Conservation (phyloP, 2,888 invertebrate species). For the Epinotia demarniana region DNA sequence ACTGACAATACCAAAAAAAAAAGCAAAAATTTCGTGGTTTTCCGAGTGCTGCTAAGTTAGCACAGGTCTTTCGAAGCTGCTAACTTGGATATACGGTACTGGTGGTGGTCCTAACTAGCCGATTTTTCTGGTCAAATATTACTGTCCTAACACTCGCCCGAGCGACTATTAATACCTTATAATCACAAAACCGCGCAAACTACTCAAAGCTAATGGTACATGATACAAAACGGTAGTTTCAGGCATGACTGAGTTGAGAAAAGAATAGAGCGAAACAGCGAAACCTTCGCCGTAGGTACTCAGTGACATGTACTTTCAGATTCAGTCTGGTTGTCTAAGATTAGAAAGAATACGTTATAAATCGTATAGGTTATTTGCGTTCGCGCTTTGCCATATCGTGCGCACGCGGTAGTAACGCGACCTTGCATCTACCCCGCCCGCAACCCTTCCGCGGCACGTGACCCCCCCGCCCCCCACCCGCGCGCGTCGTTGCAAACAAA, state of each 20-base stretch:
- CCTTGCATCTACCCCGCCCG: slow-evolving; percentile 48
- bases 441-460: slow-evolving; percentile 35
- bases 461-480: slow-evolving; percentile 18
- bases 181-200: background rate
- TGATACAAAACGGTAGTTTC: background rate
- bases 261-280: background rate
- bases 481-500: slow-evolving; percentile 27
- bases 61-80: too few species aligned
- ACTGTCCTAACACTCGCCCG: background rate
- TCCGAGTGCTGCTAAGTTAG: too few species aligned
- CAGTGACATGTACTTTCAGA: background rate
- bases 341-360: slow-evolving; percentile 5
- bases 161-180: slow-evolving; percentile 8
- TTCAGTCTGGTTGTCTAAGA: background rate
- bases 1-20: too few species aligned
- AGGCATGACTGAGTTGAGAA: background rate
- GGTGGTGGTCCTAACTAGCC: too few species aligned
- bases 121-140: too few species aligned
- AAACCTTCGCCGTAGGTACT: background rate
- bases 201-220: background rate
- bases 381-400: slow-evolving; percentile 43
- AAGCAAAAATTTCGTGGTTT: too few species aligned
- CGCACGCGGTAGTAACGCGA: slow-evolving; percentile 51
- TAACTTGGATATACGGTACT: too few species aligned
- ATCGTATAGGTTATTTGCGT: slow-evolving; percentile 23